phyloP scores from a whole-genome alignment of 1,140 invertebrate species.

The Saccostrea cuccullata region DNA sequence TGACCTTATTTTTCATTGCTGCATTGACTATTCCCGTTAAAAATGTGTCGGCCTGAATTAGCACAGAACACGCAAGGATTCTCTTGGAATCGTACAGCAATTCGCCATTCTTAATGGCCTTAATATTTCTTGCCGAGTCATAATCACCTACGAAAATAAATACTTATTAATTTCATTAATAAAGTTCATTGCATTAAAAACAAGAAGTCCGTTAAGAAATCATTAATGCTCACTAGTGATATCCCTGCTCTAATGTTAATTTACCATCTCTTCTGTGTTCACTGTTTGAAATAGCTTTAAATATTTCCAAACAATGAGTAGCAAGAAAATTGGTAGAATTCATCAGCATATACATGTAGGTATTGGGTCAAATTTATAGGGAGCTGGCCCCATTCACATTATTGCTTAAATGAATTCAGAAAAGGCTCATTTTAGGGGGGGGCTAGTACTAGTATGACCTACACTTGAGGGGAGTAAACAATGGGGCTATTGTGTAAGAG shows the following conservation, averaged over 20 bases:
- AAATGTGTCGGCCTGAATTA: constrained; percentile 13
- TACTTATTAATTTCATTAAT: background rate
- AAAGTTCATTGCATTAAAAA: background rate
- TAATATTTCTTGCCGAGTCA: background rate
- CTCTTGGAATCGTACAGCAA: constrained; percentile 1
- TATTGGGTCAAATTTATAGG: constrained; percentile 5
- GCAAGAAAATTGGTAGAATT: background rate
- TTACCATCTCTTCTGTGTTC: background rate
- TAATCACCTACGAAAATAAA: background rate
- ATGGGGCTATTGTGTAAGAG: no score
- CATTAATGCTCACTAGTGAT: background rate
- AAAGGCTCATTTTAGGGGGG: background rate
- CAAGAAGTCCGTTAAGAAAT: background rate
- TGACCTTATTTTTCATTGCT: constrained; percentile 28
- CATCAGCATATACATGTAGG: background rate
- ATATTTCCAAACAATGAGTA: background rate
- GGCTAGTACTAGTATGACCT: no score
- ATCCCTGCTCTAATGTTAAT: background rate
- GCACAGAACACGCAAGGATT: background rate
- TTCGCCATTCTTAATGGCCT: constrained; percentile 1
- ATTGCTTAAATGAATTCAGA: background rate
- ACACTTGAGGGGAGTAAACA: no score
- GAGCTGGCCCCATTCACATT: no score
- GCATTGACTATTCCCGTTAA: constrained; percentile 45
- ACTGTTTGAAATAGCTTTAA: background rate